Base-by-base conservation (phyloP, 1,140 invertebrate species). In the Caenorhabditis brenneri region DNA sequence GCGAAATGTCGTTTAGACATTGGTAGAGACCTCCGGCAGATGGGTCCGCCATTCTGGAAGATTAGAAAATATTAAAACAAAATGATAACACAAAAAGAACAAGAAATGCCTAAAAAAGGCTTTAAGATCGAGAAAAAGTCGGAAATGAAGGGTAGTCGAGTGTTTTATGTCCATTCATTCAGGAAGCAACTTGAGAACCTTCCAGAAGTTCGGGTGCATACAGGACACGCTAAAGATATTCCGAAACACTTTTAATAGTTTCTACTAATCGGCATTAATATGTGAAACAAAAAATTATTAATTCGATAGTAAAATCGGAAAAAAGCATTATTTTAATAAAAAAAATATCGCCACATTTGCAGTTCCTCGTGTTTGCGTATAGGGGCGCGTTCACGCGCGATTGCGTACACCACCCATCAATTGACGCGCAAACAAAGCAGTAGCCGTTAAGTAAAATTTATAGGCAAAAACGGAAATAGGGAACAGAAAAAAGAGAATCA, bases 1-100 rank as follows among this genome's bases (percentile, higher is more conserved):
- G 42, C 10, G 58, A 27, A 29, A 85, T 65, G 19, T 85, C 84
- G 2, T 39, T 81, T 9, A 81, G 31, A 79, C 80, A 85, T 58
- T 85, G 84, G 12, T 80, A 49, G 39, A 85, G 84, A 33, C 80
- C 84, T 10, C 79, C 84, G 42, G 69, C 46, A 69, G 79, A 60
- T 22, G 46, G 58, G 60, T 49, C 80, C 15, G 46, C 46, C 49
- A 80, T 60, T 80, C 84, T 85, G 22, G 29, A 46, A 42, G 1
- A 10, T 15, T 31, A 9, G 53, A 55, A 22, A 42, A 42, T 42
- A 42, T n/a, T n/a, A n/a, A n/a, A n/a, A n/a, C n/a, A n/a, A n/a
- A n/a, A n/a, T n/a, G n/a, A n/a, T n/a, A n/a, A n/a, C n/a, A n/a
- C n/a, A n/a, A n/a, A n/a, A n/a, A n/a, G n/a, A n/a, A n/a, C n/a